Conservation (phyloP, 35 echinoderm and acorn worm genomes). For the Apostichopus parvimensis region DNA sequence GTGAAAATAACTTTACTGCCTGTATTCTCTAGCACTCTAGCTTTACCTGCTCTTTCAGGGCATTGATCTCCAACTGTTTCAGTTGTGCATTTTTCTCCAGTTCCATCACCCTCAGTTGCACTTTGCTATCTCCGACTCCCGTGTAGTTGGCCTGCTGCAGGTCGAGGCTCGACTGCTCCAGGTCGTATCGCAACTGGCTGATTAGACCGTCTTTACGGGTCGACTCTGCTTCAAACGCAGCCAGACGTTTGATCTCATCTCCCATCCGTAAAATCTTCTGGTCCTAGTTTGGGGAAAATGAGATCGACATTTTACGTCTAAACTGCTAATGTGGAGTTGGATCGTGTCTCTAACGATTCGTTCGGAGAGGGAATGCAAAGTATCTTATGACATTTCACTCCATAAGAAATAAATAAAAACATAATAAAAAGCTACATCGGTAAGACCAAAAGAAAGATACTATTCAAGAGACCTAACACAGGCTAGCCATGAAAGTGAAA, state of each 20-base stretch:
- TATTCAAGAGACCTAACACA: too few species aligned
- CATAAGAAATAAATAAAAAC: too few species aligned
- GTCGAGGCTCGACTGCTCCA: conserved; percentile 52
- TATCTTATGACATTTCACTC: too few species aligned
- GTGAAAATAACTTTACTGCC: too few species aligned
- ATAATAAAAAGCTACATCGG: too few species aligned
- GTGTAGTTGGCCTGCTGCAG: conserved; percentile 44
- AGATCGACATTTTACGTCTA: too few species aligned
- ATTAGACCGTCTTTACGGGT: conserved; percentile 91
- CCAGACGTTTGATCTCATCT: conserved; percentile 94
- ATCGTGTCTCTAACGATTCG: too few species aligned
- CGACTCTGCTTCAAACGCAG: conserved; percentile 91
- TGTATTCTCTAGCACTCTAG: too few species aligned
- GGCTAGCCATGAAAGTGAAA: too few species aligned
- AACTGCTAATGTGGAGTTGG: too few species aligned
- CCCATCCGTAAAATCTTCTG: conserved; percentile 92
- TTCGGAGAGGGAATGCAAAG: too few species aligned
- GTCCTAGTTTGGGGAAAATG: conserved; percentile 51
- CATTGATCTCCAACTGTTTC: conserved; percentile 90
- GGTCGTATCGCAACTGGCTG: conserved; percentile 69
- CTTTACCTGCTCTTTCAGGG: conserved; percentile 90
- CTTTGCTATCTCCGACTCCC: conserved; percentile 12
- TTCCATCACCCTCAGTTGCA: conserved; percentile 64
- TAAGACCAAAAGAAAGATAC: too few species aligned
- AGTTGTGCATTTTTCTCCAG: conserved; percentile 78